phyloP scores from a whole-genome alignment of 35 echinoderm and acorn worm species.

The Apostichopus californicus region DNA sequence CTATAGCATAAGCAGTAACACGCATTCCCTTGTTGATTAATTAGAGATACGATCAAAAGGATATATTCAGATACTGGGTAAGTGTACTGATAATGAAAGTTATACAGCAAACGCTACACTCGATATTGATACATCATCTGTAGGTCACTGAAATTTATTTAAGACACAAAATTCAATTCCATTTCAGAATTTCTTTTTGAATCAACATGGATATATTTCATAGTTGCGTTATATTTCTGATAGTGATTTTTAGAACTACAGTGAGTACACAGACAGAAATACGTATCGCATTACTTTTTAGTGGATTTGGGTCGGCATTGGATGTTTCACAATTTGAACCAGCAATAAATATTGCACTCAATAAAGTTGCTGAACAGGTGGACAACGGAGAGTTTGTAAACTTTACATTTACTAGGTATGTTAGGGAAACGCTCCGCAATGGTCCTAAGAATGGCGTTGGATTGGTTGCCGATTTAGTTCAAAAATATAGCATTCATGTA shows the following conservation, averaged over 20 bases:
- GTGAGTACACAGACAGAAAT: not conserved
- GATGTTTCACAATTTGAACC: conserved; percentile 5
- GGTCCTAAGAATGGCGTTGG: not conserved
- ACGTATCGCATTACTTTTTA: not conserved
- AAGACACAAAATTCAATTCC: not conserved
- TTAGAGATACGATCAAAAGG: not conserved
- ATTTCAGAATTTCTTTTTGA: not conserved
- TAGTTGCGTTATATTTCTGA: not conserved
- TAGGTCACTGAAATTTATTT: not conserved
- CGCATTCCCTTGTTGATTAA: not conserved
- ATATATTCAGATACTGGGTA: not conserved
- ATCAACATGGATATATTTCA: not conserved
- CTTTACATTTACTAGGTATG: not conserved
- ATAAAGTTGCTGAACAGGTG: not conserved
- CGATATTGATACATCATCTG: not conserved
- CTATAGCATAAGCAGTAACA: not conserved
- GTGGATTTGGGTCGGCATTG: not conserved
- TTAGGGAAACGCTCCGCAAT: not conserved
- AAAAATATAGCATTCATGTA: not conserved
- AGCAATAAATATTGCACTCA: not conserved
- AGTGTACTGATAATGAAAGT: not conserved
- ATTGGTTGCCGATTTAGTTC: not conserved
- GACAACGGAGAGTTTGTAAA: not conserved
- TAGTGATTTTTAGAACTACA: not conserved
- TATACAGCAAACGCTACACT: not conserved